Base-by-base conservation (phyloP, 1,140 invertebrate genomes). In the Vanessa tameamea region DNA sequence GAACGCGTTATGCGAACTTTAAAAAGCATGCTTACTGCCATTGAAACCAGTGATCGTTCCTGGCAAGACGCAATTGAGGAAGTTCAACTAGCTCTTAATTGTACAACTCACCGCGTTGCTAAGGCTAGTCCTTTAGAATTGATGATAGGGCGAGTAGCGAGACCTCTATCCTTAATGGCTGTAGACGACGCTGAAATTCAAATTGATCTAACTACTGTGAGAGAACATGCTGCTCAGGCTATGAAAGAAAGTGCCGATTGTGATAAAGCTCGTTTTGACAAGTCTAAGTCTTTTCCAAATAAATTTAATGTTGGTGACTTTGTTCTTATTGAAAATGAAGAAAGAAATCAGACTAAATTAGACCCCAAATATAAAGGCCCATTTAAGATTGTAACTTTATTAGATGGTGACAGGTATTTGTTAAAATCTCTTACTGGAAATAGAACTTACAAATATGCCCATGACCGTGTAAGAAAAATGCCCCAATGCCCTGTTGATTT, bases 1-100 rank as follows among this genome's bases (percentile, higher is more conserved):
- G 87, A 89, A 69, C 78, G 87, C 9, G 75, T 80, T 23, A 87
- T 87, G 79, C 75, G 76, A 37, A 79, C 53, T 6, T 43, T 69
- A 16, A 76, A 72, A 47, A 23, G 12, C 14, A 78, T 75, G 72
- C 43, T 78, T 13, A 78, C 69, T 1, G 51, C 64, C 0, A 53
- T 67, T 15, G 78, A 80, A 43, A 66, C 37, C 9, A 1, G 48
- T 13, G 53, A 47, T 48, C 63, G 23, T 9, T 78, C 76, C 0
- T 80, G 74, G 69, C 76, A 80, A 23, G 78, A 78, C 53, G 71
- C 78, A 2, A 47, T 76, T 43, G 47, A 0, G 9, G 78, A 80
- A 1, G 59, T 74, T 0, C 78, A 79, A n/a, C 67, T 76, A 6
- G 64, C 70, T 15, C 2, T 79, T 15, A 79, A 79, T n/a, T 61